Evolutionary conservation across 2,888 invertebrate species (phyloP).

Genomic region (Polylopha cassiicola): DNA sequence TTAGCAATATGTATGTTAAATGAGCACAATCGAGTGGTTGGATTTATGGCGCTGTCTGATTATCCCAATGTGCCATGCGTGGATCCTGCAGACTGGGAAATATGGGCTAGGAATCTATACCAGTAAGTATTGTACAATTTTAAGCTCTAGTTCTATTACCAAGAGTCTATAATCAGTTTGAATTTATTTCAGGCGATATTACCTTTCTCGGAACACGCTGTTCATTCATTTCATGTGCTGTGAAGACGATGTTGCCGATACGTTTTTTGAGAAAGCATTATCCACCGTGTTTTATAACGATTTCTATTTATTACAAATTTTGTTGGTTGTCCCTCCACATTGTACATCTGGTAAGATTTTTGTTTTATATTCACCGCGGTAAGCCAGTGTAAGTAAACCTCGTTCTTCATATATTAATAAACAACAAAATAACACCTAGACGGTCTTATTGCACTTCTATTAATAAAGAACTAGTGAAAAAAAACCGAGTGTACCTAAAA

Average conservation of each 20-base stretch:
- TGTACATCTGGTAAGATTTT: constrained; percentile 45
- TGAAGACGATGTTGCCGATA: constrained; percentile 49
- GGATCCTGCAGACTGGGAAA: constrained; percentile 73
- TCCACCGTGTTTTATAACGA: constrained; percentile 66
- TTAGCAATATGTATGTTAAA: constrained; percentile 73
- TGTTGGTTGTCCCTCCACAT: constrained; percentile 69
- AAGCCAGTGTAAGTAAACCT: no score
- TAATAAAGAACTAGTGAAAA: no score
- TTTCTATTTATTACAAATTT: constrained; percentile 60
- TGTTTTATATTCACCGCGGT: no score
- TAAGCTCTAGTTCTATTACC: background rate
- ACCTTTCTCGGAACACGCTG: constrained; percentile 69
- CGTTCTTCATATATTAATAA: no score
- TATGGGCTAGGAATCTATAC: constrained; percentile 61
- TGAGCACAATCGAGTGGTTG: constrained; percentile 50
- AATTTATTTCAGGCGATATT: constrained; percentile 47
- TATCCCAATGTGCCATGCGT: constrained; percentile 77
- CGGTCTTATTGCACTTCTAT: no score
- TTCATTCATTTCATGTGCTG: constrained; percentile 80
- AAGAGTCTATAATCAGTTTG: background rate
- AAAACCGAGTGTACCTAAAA: no score
- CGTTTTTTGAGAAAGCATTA: constrained; percentile 56
- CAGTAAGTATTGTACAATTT: constrained; percentile 43
- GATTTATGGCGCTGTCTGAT: constrained; percentile 59
- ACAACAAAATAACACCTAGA: no score